Evolutionary conservation across 2,888 invertebrate species (phyloP), one percentile per base, ranked within the genome.

Genomic region (Troides oblongomaculatus): DNA sequence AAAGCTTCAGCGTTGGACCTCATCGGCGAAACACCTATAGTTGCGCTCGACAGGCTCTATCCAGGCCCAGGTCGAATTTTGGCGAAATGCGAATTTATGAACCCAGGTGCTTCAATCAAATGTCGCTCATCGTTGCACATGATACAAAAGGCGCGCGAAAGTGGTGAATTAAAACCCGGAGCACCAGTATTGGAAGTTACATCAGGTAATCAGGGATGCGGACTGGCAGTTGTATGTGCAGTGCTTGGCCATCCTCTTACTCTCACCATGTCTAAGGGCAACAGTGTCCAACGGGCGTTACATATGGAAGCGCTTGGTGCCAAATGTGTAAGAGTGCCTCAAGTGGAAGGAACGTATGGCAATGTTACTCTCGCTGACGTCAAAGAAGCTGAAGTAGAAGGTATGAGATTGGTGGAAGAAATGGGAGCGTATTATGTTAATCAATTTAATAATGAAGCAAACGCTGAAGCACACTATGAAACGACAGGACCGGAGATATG

Each of bases 71-170:
- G 92, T 10, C 79, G 92, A 30, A 85, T 92, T 70, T 76, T 92
- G 59, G 92, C 84, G 1, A 92, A 92, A 86, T 92, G 92, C 79
- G 92, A 92, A 76, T 92, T 88, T 71, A 92, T 90, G 90, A 92
- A 91, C 68, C 92, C 92, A 12, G 90, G 92, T 46, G 92, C 86
- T 17, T 92, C 92, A 1, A 84, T 92, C 53, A 92, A 92, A 81
- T 87, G 87, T 69, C 86, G 92, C 18, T 92, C 92, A 1, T 86
- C 92, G 0, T 74, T 91, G 62, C 80, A 85, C 71, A 92, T 92
- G 92, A 85, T 92, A 69, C 73, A 79, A 53, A 79, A 80, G 61
- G 92, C 92, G 2, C 71, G 77, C 2, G 80, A 80, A 39, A 79
- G 77, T 21, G 91, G 92, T 17, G 80, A 81, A 4, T 71, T 92